phyloP scores from a whole-genome alignment of 2,113 vertebrate species.

The Emydura subglobosa region DNA sequence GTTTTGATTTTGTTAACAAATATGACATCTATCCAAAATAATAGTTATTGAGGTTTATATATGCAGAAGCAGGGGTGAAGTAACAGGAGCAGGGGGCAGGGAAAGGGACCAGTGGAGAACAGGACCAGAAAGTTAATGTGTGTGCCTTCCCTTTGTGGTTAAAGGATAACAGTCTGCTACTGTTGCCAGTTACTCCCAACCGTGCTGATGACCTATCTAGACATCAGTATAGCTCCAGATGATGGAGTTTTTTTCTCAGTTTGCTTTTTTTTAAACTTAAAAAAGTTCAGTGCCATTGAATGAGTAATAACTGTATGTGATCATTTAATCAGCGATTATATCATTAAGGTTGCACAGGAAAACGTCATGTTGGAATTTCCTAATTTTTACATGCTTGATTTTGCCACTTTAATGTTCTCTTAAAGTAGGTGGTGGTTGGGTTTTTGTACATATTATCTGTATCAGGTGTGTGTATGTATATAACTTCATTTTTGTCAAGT shows the following conservation, averaged over 20 bases:
- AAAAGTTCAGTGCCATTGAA: not conserved
- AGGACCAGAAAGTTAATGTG: rapidly evolving
- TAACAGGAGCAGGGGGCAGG: not conserved
- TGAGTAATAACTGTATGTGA: rapidly evolving
- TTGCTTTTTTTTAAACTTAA: not conserved
- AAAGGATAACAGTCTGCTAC: not conserved
- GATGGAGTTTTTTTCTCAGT: not conserved
- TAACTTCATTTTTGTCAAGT: no score
- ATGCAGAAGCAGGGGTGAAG: not conserved
- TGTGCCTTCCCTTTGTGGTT: not conserved
- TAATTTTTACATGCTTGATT: not conserved
- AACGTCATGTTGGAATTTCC: not conserved
- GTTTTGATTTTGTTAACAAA: no score
- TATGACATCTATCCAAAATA: not conserved
- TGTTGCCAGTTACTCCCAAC: not conserved
- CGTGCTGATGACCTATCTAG: not conserved
- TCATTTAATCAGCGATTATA: not conserved
- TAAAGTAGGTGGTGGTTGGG: not conserved
- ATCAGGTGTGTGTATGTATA: not conserved
- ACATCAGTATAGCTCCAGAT: not conserved
- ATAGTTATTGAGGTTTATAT: not conserved
- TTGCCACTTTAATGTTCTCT: not conserved
- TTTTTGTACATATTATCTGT: not conserved
- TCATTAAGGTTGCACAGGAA: not conserved
- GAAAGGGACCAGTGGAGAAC: not conserved